phyloP scores from a whole-genome alignment of 2,888 invertebrate genomes.

The Ichneumoninae sp. region DNA sequence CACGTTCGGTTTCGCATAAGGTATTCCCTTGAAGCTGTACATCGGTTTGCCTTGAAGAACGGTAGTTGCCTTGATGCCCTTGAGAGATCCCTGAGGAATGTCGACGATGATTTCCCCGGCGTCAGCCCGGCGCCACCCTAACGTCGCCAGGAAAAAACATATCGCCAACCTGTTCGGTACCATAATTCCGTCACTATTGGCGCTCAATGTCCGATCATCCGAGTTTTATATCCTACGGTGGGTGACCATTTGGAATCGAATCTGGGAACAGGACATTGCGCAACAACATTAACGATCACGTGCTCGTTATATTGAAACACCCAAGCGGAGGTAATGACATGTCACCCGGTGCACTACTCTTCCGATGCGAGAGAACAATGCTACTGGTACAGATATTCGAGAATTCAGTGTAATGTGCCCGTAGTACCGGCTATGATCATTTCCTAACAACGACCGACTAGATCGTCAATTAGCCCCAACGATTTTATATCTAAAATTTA shows the following conservation, averaged over 20 bases:
- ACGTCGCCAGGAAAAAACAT: slow-evolving; percentile 61
- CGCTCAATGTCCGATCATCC: slow-evolving; percentile 1
- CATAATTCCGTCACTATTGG: slow-evolving; percentile 70
- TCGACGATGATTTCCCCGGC: slow-evolving; percentile 75
- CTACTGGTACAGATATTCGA: neutral
- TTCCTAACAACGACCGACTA: neutral
- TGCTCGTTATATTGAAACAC: slow-evolving; percentile 1
- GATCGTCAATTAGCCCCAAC: too few species aligned
- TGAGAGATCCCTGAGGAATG: slow-evolving; percentile 78
- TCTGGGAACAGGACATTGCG: slow-evolving; percentile 69
- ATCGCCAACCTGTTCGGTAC: slow-evolving; percentile 70
- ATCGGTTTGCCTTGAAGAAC: slow-evolving; percentile 72
- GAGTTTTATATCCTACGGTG: slow-evolving; percentile 61
- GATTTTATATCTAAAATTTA: too few species aligned
- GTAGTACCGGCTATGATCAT: neutral
- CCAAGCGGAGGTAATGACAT: slow-evolving; percentile 32
- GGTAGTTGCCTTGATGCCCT: slow-evolving; percentile 76
- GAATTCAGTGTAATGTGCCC: neutral
- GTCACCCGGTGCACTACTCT: slow-evolving; percentile 11
- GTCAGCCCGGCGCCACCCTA: slow-evolving; percentile 59
- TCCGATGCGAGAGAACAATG: slow-evolving; percentile 20
- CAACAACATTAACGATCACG: slow-evolving; percentile 61
- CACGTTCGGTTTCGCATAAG: slow-evolving; percentile 78
- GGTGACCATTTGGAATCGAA: slow-evolving; percentile 48
- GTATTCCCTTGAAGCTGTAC: slow-evolving; percentile 81